Base-by-base conservation (phyloP, 1,140 invertebrate genomes). In the Drosophila grimshawi region DNA sequence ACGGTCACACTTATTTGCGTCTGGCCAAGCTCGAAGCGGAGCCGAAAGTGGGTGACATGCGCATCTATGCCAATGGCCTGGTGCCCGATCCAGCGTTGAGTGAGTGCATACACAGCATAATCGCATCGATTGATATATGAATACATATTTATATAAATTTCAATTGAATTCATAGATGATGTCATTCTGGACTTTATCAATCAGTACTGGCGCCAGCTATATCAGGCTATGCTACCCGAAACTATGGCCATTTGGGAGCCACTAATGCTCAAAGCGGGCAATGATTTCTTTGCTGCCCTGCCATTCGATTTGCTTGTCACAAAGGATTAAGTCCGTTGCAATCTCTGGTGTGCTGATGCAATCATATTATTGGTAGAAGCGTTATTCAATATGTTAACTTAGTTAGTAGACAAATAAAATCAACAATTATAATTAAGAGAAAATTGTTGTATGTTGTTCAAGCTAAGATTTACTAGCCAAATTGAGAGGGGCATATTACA, bases 181-280 rank as follows among this genome's bases (percentile, higher is more conserved):
- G 74, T 92, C 46, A 76, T 92, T n/a, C 46, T 92, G 66, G 90
- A 92, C 37, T 92, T 92, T 57, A 76, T 92, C 8, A 92, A 92
- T 56, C 86, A 92, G 55, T 83, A 92, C 39, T 92, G 92, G 92
- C 89, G 76, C 2, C 64, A 81, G 32, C 76, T 92, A 0, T 92
- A 91, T 33, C 68, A 85, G 69, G 67, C 81, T 2, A 82, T 92
- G 76, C 43, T 92, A 2, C 90, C 91, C 0, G 81, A 92, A 43
- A 92, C 91, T 0, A 48, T 90, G 57, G 69, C 78, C 61, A 68
- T 71, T 7, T 92, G 90, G 89, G 76, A 91, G 67, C 92, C 92
- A 0, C 5, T 90, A 10, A 60, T 92, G 30, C 32, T 91, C 6
- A 85, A 86, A 29, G 59, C 76, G 10, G 56, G 60, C 4, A 92